phyloP scores from a whole-genome alignment of 2,113 vertebrate species.

The Catharus bicknelli region DNA sequence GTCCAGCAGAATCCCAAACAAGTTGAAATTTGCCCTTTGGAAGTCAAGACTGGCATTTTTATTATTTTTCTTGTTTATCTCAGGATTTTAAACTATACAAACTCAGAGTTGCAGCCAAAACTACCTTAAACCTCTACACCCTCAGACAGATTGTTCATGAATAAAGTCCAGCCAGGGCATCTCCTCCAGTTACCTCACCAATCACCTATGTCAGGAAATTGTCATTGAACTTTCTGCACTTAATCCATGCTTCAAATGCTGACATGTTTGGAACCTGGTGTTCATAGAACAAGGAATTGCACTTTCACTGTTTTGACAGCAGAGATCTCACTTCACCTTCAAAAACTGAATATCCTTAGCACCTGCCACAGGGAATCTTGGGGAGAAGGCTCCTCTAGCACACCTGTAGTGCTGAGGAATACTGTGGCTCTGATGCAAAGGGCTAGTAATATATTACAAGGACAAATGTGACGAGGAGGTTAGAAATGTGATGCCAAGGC shows the following conservation, averaged over 20 bases:
- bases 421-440: not conserved
- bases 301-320: not conserved
- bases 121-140: not conserved
- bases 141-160: not conserved
- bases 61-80: not conserved
- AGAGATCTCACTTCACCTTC: not conserved
- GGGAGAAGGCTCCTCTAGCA: not conserved
- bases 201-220: not conserved
- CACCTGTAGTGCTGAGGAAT: not conserved
- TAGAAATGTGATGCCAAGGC: not conserved
- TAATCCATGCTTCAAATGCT: not conserved
- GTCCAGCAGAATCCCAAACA: not conserved
- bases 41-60: not conserved
- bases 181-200: not conserved
- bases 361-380: not conserved
- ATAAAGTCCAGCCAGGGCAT: not conserved
- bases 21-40: not conserved
- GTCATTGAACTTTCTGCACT: not conserved
- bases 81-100: not conserved
- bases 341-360: constrained; percentile 25
- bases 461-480: not conserved
- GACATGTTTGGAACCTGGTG: not conserved
- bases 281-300: not conserved
- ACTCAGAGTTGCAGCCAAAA: not conserved
- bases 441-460: not conserved